Evolutionary conservation across 2,113 vertebrate genomes (phyloP).

Genomic region (Nerophis lumbriciformis): DNA sequence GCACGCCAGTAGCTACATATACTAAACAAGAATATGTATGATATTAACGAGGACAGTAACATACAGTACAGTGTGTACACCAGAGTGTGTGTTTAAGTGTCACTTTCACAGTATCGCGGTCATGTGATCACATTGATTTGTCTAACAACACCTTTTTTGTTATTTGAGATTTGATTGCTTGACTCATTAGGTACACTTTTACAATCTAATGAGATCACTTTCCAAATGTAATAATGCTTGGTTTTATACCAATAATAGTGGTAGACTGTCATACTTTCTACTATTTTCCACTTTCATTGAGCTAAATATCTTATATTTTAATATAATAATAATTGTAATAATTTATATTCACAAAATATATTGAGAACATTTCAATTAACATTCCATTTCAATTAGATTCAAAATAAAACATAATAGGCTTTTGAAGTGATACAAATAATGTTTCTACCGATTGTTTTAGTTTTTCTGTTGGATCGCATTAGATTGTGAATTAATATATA

Average conservation of each 20-base stretch:
- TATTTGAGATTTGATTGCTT: conserved; percentile 7
- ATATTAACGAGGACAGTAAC: conserved; percentile 40
- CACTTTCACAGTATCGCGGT: conserved; percentile 55
- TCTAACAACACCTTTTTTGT: conserved; percentile 6
- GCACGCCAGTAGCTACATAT: not conserved
- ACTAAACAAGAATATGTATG: conserved; percentile 17
- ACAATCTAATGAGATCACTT: too few species aligned
- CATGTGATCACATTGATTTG: conserved; percentile 21
- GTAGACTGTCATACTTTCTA: too few species aligned
- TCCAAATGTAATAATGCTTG: too few species aligned
- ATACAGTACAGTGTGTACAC: conserved; percentile 4
- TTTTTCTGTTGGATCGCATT: not conserved
- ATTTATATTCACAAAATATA: too few species aligned
- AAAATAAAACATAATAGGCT: too few species aligned
- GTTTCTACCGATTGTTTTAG: not conserved
- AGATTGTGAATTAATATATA: not conserved
- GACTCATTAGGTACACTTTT: not conserved
- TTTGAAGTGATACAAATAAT: too few species aligned
- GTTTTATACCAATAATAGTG: too few species aligned
- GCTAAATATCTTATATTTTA: too few species aligned
- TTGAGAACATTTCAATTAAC: too few species aligned
- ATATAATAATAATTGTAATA: too few species aligned
- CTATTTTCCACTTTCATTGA: too few species aligned
- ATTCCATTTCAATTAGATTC: too few species aligned
- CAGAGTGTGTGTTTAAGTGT: conserved; percentile 13